These are phyloP conservation scores for Maniola jurtina DNA, from an alignment of 1,140 invertebrate genomes.

Conservation along the genomic window DNA sequence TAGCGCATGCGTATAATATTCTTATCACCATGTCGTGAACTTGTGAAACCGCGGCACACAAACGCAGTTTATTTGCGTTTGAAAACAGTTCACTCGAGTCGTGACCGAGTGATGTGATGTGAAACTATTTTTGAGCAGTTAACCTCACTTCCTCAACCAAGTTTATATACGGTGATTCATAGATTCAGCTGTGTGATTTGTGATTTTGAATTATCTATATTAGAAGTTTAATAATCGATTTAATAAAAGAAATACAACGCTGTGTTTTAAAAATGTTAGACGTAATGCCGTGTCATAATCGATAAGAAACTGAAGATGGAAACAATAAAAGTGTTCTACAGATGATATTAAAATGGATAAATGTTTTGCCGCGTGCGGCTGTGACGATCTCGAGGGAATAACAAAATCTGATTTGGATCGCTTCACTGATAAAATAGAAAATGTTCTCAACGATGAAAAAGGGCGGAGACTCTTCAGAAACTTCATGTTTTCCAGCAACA, in stretches of 20 bases:
- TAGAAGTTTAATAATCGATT: neutral
- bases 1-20: constrained; percentile 24
- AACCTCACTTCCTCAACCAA: constrained; percentile 52
- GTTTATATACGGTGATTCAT: constrained; percentile 48
- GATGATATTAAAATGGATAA: constrained; percentile 67
- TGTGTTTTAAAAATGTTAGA: constrained; percentile 15
- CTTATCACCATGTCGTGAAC: constrained; percentile 28
- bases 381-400: constrained; percentile 64
- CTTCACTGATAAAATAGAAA: constrained; percentile 75
- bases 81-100: constrained; percentile 39
- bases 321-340: constrained; percentile 35
- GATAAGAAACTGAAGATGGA: constrained; percentile 46
- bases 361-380: constrained; percentile 72
- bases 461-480: constrained; percentile 69
- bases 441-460: constrained; percentile 72
- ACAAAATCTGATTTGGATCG: constrained; percentile 73
- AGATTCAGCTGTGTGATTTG: constrained; percentile 6
- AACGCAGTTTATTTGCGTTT: constrained; percentile 55
- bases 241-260: neutral
- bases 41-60: constrained; percentile 18
- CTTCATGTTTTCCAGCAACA: constrained; percentile 69
- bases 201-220: constrained; percentile 8
- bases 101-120: constrained; percentile 35
- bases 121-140: constrained; percentile 59
- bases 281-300: constrained; percentile 40